Evolutionary conservation across 2,797 vertebrate species (phyloP).

Genomic region (Argya squamiceps): DNA sequence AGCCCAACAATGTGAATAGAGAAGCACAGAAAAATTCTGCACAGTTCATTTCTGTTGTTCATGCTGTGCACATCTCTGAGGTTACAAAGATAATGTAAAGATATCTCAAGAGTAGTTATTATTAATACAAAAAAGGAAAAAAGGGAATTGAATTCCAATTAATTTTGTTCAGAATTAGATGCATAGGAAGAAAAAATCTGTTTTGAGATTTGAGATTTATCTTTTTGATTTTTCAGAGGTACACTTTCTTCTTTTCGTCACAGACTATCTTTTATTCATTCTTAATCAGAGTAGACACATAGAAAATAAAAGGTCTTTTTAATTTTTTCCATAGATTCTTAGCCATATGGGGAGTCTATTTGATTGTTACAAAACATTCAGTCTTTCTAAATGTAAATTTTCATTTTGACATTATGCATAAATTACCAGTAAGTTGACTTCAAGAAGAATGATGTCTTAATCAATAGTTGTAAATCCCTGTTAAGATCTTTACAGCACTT

Average conservation of each 20-base stretch:
- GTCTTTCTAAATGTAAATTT: slow-evolving; percentile 31
- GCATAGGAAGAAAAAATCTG: neutral
- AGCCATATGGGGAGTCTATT: neutral
- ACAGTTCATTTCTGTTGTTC: neutral
- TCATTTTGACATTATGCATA: slow-evolving; percentile 37
- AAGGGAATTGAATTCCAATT: fast-evolving
- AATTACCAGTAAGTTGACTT: slow-evolving; percentile 29
- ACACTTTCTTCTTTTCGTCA: neutral
- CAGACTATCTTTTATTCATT: neutral
- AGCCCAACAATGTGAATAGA: neutral
- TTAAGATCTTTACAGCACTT: neutral
- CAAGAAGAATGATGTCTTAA: slow-evolving; percentile 52
- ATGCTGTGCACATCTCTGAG: neutral
- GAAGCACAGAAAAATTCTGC: neutral
- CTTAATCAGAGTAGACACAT: neutral
- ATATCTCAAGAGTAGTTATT: neutral
- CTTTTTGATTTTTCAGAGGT: neutral
- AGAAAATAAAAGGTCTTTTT: neutral
- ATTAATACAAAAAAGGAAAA: neutral
- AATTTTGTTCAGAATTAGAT: neutral
- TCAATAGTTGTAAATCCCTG: slow-evolving; percentile 27
- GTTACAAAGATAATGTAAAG: neutral
- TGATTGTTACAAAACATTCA: neutral
- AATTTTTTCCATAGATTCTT: neutral
- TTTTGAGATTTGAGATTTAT: neutral